Conservation (phyloP, 2,888 invertebrate genomes). For the Drosophila algonquin region DNA sequence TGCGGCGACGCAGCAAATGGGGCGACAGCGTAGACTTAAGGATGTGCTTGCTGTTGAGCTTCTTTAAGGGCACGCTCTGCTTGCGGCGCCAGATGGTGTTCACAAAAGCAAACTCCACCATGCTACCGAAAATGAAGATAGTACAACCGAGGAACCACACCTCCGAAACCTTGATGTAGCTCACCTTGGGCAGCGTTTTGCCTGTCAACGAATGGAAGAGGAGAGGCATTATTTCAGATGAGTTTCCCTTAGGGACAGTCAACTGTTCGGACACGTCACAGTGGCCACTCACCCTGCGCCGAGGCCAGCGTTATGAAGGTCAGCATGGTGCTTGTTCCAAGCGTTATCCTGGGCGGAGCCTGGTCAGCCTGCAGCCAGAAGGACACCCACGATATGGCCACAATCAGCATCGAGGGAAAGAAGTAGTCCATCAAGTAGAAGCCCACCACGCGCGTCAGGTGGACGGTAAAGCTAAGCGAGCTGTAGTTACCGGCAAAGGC, state of each 20-base stretch:
- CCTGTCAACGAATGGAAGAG: conserved; percentile 75
- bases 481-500: conserved; percentile 93
- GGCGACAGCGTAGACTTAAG: conserved; percentile 93
- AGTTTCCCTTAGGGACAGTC: not conserved
- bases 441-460: conserved; percentile 91
- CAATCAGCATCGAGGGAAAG: conserved; percentile 93
- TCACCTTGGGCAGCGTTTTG: conserved; percentile 93
- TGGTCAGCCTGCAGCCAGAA: conserved; percentile 95
- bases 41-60: conserved; percentile 90
- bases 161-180: conserved; percentile 95
- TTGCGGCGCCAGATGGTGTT: conserved; percentile 94
- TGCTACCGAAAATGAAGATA: conserved; percentile 92
- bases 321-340: conserved; percentile 93
- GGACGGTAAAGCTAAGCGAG: conserved; percentile 90
- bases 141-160: conserved; percentile 95
- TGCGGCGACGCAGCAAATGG: conserved; percentile 89
- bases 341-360: conserved; percentile 91
- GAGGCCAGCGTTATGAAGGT: conserved; percentile 94
- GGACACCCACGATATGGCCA: conserved; percentile 94
- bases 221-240: not conserved
- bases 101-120: conserved; percentile 94
- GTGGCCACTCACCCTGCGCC: conserved; percentile 86
- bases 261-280: too few relatives aligned
- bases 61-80: conserved; percentile 84
- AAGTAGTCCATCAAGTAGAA: conserved; percentile 95